phyloP scores from a whole-genome alignment of 2,797 vertebrate genomes.

The Gambelia wislizenii region DNA sequence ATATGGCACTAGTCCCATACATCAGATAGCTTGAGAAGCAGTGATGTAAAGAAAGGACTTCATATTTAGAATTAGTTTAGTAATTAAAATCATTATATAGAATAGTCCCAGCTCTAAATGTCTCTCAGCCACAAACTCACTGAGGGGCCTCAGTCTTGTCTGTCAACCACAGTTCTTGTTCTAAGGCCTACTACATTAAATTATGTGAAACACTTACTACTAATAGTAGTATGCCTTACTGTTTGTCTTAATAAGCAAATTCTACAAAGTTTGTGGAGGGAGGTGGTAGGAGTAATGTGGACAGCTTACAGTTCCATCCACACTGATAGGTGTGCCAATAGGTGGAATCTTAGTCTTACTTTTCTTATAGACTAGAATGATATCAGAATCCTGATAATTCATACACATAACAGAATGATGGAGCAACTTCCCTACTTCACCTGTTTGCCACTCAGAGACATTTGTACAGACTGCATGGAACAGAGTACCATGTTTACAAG shows the following conservation, averaged over 20 bases:
- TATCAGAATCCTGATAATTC: neutral
- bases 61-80: neutral
- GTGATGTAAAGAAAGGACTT: too few species aligned
- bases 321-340: neutral
- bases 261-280: neutral
- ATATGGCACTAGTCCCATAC: too few species aligned
- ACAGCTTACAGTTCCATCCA: neutral
- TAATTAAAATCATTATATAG: neutral
- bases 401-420: neutral
- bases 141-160: neutral
- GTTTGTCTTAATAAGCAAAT: neutral
- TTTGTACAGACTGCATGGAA: too few species aligned
- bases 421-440: too few species aligned
- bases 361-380: neutral
- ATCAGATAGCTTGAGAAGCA: too few species aligned
- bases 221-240: neutral
- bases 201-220: neutral
- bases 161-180: neutral
- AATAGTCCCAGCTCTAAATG: neutral
- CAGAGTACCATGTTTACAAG: too few species aligned
- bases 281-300: neutral
- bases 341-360: neutral
- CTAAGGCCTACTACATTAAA: neutral
- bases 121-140: neutral
- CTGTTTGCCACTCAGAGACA: too few species aligned